These are phyloP conservation scores for Tringa solitaria DNA, from an alignment of 2,113 vertebrate genomes.

Conservation along the genomic window DNA sequence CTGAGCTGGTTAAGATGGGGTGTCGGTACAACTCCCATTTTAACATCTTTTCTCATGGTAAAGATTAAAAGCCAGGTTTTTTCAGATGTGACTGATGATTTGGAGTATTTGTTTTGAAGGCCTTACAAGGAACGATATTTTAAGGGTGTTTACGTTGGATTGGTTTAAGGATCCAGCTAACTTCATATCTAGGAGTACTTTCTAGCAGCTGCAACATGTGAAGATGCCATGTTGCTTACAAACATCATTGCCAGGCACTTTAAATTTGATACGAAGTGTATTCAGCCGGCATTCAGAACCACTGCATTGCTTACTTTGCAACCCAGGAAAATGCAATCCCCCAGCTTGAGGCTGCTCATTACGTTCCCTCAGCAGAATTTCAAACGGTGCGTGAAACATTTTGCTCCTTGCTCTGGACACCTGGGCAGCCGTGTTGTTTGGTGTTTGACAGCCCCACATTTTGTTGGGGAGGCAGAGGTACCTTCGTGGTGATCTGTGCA, in stretches of 20 bases:
- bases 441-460: accelerated
- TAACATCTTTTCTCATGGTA: background rate
- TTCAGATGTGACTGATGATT: background rate
- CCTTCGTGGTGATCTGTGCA: background rate
- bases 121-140: background rate
- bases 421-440: background rate
- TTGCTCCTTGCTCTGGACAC: background rate
- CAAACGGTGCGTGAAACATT: background rate
- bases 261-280: background rate
- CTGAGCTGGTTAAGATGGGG: background rate
- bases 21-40: background rate
- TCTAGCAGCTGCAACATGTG: background rate
- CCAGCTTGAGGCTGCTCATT: background rate
- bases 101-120: background rate
- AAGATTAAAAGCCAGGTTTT: background rate
- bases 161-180: background rate
- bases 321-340: background rate
- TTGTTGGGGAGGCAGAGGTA: background rate
- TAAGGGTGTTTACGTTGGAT: background rate
- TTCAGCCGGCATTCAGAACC: background rate
- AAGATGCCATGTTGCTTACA: background rate
- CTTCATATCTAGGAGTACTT: background rate
- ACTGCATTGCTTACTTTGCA: background rate
- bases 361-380: background rate
- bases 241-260: background rate